Conservation (phyloP, 2,888 invertebrate genomes). For the Tetropium fuscum region DNA sequence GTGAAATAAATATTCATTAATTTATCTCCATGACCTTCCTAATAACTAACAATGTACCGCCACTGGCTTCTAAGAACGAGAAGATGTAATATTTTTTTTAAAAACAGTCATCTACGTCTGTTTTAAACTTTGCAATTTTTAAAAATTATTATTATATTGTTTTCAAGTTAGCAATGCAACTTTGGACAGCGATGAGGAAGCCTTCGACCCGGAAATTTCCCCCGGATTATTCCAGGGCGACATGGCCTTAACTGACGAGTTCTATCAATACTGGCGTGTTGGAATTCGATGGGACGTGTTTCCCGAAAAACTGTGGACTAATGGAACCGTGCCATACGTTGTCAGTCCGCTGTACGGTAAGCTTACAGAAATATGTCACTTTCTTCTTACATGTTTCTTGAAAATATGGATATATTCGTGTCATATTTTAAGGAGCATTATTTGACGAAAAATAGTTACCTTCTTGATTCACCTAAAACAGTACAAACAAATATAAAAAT, state of each 20-base stretch:
- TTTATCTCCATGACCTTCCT: too few relatives aligned
- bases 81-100: too few relatives aligned
- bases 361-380: constrained; percentile 19
- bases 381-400: background rate
- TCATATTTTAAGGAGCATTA: background rate
- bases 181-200: constrained; percentile 46
- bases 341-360: constrained; percentile 74
- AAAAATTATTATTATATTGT: too few relatives aligned
- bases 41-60: too few relatives aligned
- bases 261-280: constrained; percentile 72
- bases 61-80: too few relatives aligned
- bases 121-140: too few relatives aligned
- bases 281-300: constrained; percentile 75
- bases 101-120: too few relatives aligned
- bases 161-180: constrained; percentile 42
- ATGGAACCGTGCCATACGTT: constrained; percentile 74
- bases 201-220: constrained; percentile 74
- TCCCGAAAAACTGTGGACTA: constrained; percentile 75
- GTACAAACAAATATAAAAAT: too few relatives aligned
- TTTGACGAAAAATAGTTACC: too few relatives aligned
- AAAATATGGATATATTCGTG: background rate
- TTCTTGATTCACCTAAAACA: too few relatives aligned
- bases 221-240: constrained; percentile 78
- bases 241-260: constrained; percentile 74
- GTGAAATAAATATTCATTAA: too few relatives aligned